A percentile compares a stretch with the other conserved stretches of the same genome.
These are phyloP conservation scores for Charadrius vociferus DNA, from an alignment of 2,113 vertebrate genomes.

Conservation along the genomic window DNA sequence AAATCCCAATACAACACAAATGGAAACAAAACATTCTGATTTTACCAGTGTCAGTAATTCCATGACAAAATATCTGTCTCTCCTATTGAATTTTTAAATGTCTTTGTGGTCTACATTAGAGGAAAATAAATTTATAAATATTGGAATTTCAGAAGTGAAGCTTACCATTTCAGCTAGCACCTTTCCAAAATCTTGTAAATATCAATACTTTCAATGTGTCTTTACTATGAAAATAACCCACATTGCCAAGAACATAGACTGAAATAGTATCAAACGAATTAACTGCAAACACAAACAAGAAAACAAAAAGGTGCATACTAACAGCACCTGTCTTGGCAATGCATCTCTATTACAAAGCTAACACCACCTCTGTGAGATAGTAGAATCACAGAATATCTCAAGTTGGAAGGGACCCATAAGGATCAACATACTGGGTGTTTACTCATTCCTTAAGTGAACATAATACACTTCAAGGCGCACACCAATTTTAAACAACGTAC, in stretches of 20 bases:
- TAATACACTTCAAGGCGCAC: background rate
- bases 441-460: background rate
- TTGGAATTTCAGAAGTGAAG: background rate
- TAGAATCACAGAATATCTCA: background rate
- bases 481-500: fast-evolving
- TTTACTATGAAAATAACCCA: background rate
- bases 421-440: background rate
- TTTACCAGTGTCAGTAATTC: background rate
- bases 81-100: background rate
- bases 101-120: background rate
- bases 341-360: background rate
- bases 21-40: background rate
- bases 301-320: background rate
- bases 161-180: background rate
- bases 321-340: background rate
- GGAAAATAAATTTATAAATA: background rate
- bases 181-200: background rate
- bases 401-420: background rate
- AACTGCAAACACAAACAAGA: background rate
- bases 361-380: background rate
- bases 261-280: background rate
- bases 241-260: background rate
- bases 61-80: background rate
- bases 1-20: background rate
- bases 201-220: background rate